Base-by-base conservation (phyloP, 2,113 vertebrate species). In the Nanger granti region DNA sequence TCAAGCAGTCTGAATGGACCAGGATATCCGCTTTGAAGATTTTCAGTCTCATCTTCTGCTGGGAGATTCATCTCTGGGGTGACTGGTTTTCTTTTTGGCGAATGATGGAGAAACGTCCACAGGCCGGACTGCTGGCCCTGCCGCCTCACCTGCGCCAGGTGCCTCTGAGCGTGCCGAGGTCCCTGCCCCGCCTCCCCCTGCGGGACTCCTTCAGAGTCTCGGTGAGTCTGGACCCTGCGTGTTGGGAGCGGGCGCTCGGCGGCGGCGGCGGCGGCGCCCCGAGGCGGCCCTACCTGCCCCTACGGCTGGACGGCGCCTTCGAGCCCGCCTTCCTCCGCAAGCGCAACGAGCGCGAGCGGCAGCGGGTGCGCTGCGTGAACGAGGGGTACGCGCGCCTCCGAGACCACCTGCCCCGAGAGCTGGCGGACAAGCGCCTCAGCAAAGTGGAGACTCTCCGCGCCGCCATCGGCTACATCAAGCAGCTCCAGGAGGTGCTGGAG, bases 391-490 rank as follows among this genome's bases (percentile, higher is more conserved):
- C 99, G 5, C 99, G 99, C 44, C 99, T 99, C 47, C 97, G 99
- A 13, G 98, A 99, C 96, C 99, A 99, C 98, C 99, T 99, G 93
- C 99, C 99, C 15, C 98, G 98, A 47, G 99, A 99, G 79, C 98
- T 99, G n/a, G 99, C 99, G 2, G 99, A 99, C 97, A 99, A 98
- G 95, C 98, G 99, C 89, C 99, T 99, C 94, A 99, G 99, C 98
- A 99, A 99, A 95, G 99, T 99, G 98, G 99, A 99, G 98, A 99
- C 99, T 4, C 99, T 99, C 47, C 98, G 99, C 24, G 99, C 99
- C 8, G 99, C 99, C 31, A 99, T 99, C 69, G 98, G 98, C 98
- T 99, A 99, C 97, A 99, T 99, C 97, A 99, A 99, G 95, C 99
- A 99, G 94, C 99, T 99, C 95, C 99, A 99, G 98, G 98, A 96